Evolutionary conservation across 2,797 vertebrate species (phyloP).

Genomic region (Okamejei kenojei): DNA sequence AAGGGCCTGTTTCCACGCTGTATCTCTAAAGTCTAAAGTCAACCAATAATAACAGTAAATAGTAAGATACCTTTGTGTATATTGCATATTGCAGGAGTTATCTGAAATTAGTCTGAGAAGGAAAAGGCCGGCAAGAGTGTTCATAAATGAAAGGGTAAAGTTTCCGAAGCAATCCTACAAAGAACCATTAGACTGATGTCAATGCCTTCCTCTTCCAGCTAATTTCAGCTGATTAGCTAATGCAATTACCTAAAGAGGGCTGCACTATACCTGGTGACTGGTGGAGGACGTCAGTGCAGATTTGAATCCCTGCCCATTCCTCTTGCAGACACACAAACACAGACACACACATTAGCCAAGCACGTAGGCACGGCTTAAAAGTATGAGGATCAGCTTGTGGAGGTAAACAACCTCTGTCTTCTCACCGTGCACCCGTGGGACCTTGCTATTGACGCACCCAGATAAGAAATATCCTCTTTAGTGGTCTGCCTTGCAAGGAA

Average conservation of each 20-base stretch:
- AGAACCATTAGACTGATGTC: no score
- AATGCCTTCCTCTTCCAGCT: no score
- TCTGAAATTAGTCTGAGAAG: background rate
- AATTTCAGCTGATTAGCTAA: background rate
- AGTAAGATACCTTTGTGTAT: background rate
- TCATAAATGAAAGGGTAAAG: background rate
- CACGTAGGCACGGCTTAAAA: background rate
- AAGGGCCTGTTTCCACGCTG: no score
- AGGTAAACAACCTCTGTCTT: background rate
- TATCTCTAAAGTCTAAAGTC: no score
- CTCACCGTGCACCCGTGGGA: background rate
- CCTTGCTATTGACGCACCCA: background rate
- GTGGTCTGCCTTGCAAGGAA: no score
- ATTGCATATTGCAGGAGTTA: background rate
- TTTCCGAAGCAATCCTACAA: background rate
- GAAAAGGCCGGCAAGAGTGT: background rate
- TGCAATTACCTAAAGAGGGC: background rate
- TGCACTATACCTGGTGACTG: background rate
- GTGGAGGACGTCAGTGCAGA: background rate
- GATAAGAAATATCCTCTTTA: background rate
- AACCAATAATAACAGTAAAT: background rate
- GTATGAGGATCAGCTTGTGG: no score
- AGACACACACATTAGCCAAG: slow-evolving; percentile 1
- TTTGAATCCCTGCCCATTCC: slow-evolving; percentile 22
- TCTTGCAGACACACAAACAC: background rate